Base-by-base conservation (phyloP, 2,888 invertebrate genomes). In the Scaptomyza parva region DNA sequence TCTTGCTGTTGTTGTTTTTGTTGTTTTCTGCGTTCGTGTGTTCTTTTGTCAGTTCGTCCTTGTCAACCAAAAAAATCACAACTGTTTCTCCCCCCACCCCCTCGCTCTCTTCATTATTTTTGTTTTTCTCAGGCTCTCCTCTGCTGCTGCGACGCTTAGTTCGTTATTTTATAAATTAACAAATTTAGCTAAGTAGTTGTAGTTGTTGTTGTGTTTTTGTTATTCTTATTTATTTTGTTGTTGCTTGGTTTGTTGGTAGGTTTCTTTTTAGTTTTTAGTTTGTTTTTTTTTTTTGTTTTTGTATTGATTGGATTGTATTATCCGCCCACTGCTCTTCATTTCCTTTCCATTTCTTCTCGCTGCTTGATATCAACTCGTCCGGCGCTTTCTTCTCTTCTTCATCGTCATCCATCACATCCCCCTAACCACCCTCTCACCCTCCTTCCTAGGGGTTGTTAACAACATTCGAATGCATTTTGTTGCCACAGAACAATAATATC, bases 111-210 rank as follows among this genome's bases (percentile, higher is more conserved):
- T 77, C 70, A 80, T 79, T 83, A 9, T 35, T 12, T 6, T 14
- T 35, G 14, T 8, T 14, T 59, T 61, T 70, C 57, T 52, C 53
- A 51, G 59, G 53, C 58, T 47, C 48, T 67, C 47, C 65, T 72
- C n/a, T n/a, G n/a, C n/a, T n/a, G n/a, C n/a, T 68, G 78, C 86
- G 83, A 69, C 67, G 70, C 86, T 85, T 85, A 87, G 87, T 87
- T 82, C 77, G 86, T 87, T 87, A 82, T 82, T 82, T 87, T 88
- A 86, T 85, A 83, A 83, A 83, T 88, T 87, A 87, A 83, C 83
- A 83, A 83, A 87, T 88, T 83, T 86, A 85, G 86, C 82, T 82
- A 82, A 82, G 82, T 82, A 82, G 87, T 82, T 84, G 81, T 87
- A 81, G 85, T 81, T 83, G 71, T 76, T 75, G 53, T 63, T 59